A percentile compares a stretch with the other conserved stretches of the same genome.
phyloP scores from a whole-genome alignment of 2,797 vertebrate species.

The Gambelia wislizenii region DNA sequence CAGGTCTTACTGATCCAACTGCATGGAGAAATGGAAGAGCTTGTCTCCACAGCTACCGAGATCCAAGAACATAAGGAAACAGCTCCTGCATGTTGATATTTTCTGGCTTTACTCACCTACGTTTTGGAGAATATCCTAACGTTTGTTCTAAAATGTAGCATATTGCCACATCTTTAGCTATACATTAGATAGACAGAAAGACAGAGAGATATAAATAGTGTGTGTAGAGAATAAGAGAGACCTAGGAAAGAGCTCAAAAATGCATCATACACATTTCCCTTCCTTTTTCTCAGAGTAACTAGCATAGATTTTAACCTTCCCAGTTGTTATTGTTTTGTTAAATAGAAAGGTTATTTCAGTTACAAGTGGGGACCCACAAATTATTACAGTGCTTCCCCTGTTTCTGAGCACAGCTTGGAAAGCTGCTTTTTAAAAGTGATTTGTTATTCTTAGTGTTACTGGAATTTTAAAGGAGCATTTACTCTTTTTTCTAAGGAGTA shows the following conservation, averaged over 20 bases:
- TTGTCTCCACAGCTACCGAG: background rate
- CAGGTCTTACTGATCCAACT: background rate
- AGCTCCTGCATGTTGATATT: too few relatives aligned
- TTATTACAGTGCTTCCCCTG: background rate
- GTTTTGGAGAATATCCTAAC: background rate
- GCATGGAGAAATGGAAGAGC: background rate
- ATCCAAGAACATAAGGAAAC: background rate
- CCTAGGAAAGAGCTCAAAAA: too few relatives aligned
- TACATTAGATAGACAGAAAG: too few relatives aligned
- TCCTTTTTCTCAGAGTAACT: background rate
- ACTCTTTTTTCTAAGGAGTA: background rate
- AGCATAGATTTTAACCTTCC: background rate
- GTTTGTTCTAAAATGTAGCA: background rate
- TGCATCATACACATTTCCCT: background rate
- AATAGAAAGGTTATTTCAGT: background rate
- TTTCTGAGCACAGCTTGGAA: too few relatives aligned
- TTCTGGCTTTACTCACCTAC: background rate
- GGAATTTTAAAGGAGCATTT: too few relatives aligned
- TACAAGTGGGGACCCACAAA: background rate
- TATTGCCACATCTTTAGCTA: background rate
- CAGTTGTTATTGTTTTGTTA: background rate
- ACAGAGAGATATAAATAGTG: too few relatives aligned
- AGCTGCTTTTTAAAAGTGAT: too few relatives aligned
- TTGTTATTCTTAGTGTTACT: too few relatives aligned
- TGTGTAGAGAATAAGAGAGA: too few relatives aligned